A percentile compares a stretch with the other conserved stretches of the same genome.
Conservation (phyloP, 2,113 vertebrate genomes). For the Prionailurus bengalensis region DNA sequence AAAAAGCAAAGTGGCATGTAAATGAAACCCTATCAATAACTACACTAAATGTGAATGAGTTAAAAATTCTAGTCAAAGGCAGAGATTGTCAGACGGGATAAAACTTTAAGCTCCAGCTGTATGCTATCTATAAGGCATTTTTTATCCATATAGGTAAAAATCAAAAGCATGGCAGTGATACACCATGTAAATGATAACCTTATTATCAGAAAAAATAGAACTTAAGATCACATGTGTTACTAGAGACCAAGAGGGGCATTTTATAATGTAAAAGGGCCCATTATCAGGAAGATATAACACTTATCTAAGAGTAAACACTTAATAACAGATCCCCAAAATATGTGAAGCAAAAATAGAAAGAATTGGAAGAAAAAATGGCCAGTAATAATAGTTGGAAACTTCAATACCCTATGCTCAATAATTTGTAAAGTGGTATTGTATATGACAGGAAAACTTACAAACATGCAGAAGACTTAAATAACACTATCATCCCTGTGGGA, state of each 20-base stretch:
- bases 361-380: background rate
- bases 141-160: background rate
- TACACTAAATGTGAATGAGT: background rate
- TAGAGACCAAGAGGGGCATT: background rate
- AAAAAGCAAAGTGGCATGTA: background rate
- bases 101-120: background rate
- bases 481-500: background rate
- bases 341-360: background rate
- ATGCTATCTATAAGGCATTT: background rate
- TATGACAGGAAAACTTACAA: background rate
- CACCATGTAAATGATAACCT: background rate
- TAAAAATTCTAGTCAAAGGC: conserved; percentile 33
- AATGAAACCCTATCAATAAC: background rate
- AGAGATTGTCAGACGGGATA: background rate
- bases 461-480: background rate
- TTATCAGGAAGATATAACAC: background rate
- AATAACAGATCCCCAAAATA: background rate
- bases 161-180: background rate
- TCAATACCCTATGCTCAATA: background rate
- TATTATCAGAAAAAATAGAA: background rate
- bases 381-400: background rate
- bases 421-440: background rate
- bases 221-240: background rate
- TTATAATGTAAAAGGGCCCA: background rate
- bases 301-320: background rate